phyloP scores from a whole-genome alignment of 2,113 vertebrate species.

The Gymnocephalus cernua region DNA sequence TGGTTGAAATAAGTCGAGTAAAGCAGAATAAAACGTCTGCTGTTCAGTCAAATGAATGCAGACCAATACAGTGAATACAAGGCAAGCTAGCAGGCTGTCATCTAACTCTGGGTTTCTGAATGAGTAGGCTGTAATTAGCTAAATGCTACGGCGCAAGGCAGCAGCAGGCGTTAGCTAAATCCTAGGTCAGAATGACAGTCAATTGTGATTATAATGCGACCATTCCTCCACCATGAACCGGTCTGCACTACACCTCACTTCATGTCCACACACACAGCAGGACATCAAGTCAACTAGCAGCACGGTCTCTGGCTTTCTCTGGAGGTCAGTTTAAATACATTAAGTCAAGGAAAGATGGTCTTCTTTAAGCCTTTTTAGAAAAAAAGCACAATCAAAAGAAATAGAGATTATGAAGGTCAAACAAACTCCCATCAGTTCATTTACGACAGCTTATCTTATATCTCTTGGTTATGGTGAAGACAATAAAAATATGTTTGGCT shows the following conservation, averaged over 20 bases:
- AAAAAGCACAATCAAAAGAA: neutral
- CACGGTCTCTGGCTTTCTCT: neutral
- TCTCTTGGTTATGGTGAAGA: neutral
- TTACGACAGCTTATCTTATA: neutral
- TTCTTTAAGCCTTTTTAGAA: neutral
- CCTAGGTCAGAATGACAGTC: neutral
- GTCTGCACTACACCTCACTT: neutral
- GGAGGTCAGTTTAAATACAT: neutral
- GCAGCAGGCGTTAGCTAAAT: neutral
- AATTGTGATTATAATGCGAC: neutral
- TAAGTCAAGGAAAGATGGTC: too few relatives aligned
- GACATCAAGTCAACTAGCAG: neutral
- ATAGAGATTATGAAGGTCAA: neutral
- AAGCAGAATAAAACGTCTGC: neutral
- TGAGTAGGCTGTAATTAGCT: neutral
- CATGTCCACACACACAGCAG: neutral
- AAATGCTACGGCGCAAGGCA: neutral
- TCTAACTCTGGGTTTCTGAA: too few relatives aligned
- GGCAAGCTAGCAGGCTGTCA: neutral
- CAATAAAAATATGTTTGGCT: neutral
- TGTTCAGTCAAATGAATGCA: neutral
- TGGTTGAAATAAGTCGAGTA: neutral
- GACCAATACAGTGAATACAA: rapidly evolving
- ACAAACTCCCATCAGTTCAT: neutral
- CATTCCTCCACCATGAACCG: too few relatives aligned